These are phyloP conservation scores for Macquaria ambigua DNA, from an alignment of 2,113 vertebrate genomes.

Conservation along the genomic window DNA sequence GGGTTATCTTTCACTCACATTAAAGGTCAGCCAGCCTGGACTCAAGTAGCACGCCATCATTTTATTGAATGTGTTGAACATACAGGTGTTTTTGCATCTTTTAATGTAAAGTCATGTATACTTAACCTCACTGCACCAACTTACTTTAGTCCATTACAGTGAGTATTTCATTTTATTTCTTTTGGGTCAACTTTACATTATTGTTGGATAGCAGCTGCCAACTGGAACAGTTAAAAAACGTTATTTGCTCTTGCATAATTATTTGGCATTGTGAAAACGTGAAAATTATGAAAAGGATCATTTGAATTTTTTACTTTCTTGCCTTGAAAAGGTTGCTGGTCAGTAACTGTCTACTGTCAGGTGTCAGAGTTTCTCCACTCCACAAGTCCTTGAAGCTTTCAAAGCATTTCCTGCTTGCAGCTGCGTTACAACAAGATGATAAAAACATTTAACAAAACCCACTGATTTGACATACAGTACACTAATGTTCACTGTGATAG, in stretches of 20 bases:
- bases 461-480: background rate
- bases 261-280: background rate
- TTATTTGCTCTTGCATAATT: background rate
- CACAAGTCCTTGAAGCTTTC: background rate
- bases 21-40: constrained; percentile 10
- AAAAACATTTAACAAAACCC: background rate
- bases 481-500: background rate
- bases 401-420: background rate
- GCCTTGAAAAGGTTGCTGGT: background rate
- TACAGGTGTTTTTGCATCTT: background rate
- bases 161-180: background rate
- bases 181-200: background rate
- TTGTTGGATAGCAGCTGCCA: background rate
- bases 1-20: background rate
- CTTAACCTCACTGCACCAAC: background rate
- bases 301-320: background rate
- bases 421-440: constrained; percentile 5
- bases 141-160: background rate
- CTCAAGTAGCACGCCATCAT: background rate
- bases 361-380: background rate
- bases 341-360: background rate
- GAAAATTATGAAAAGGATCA: background rate
- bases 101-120: background rate
- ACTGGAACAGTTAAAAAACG: background rate
- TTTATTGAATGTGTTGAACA: background rate